phyloP scores from a whole-genome alignment of 53 echinoderm and acorn worm species.

The Temnopleurus reevesii region DNA sequence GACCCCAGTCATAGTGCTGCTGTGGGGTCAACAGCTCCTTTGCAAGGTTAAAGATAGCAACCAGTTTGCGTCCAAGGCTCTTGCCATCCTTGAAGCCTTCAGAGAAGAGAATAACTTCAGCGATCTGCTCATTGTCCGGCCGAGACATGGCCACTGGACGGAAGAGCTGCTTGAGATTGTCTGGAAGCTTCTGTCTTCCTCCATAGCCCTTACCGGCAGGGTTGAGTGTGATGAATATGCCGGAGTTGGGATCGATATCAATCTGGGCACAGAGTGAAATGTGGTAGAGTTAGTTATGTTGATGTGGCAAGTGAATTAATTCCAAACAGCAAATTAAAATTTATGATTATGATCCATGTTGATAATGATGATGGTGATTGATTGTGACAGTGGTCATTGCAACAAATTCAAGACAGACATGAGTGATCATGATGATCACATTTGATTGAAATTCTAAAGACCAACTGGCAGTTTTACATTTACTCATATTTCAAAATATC shows the following conservation, averaged over 20 bases:
- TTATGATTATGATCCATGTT: neutral
- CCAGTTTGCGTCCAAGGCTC: slow-evolving; percentile 94
- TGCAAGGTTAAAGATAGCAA: slow-evolving; percentile 94
- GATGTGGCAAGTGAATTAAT: neutral
- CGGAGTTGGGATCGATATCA: slow-evolving; percentile 98
- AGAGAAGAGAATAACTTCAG: slow-evolving; percentile 98
- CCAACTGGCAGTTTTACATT: no score
- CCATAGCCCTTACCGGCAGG: slow-evolving; percentile 99
- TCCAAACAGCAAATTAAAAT: neutral
- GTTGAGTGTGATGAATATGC: slow-evolving; percentile 99
- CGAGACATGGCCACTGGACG: slow-evolving; percentile 98
- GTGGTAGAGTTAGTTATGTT: neutral
- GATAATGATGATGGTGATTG: neutral
- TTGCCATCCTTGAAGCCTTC: slow-evolving; percentile 99
- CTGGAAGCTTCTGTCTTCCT: slow-evolving; percentile 97
- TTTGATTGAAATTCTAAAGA: no score
- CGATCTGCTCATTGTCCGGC: slow-evolving; percentile 99
- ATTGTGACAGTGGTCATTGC: neutral
- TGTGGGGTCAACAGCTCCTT: slow-evolving; percentile 98
- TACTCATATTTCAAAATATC: no score
- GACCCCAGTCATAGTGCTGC: slow-evolving; percentile 99
- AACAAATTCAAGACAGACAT: neutral
- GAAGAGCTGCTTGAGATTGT: slow-evolving; percentile 99
- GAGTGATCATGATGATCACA: neutral
- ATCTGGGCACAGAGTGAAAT: slow-evolving; percentile 60